Conservation (phyloP, 2,888 invertebrate genomes). For the Erebia aethiops region DNA sequence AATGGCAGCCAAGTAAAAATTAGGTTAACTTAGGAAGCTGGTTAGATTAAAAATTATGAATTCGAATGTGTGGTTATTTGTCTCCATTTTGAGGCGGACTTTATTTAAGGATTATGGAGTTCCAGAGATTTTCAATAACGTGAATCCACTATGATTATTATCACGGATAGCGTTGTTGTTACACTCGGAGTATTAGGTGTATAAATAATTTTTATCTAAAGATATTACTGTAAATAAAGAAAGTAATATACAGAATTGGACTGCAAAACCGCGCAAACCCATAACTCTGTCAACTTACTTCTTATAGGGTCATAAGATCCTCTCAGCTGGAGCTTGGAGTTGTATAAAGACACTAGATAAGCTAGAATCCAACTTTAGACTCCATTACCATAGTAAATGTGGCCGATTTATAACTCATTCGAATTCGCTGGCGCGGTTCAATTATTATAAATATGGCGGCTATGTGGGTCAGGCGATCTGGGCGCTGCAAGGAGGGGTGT, state of each 20-base stretch:
- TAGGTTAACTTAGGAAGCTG: too few relatives aligned
- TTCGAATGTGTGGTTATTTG: too few relatives aligned
- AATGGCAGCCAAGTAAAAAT: too few relatives aligned
- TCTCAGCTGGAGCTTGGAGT: not conserved
- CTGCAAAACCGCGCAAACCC: not conserved
- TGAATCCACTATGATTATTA: not conserved
- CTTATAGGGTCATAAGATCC: constrained; percentile 5
- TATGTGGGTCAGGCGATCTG: constrained; percentile 74
- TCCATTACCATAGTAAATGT: constrained; percentile 46
- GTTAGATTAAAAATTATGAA: too few relatives aligned
- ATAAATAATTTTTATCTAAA: not conserved
- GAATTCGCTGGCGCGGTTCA: constrained; percentile 63
- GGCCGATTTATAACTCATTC: constrained; percentile 51
- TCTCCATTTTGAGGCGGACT: too few relatives aligned
- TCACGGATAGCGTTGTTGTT: not conserved
- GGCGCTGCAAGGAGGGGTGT: constrained; percentile 45
- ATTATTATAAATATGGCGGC: constrained; percentile 81
- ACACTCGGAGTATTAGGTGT: not conserved
- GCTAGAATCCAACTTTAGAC: constrained; percentile 38
- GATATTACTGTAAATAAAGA: not conserved
- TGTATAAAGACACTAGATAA: constrained; percentile 37
- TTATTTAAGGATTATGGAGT: too few relatives aligned
- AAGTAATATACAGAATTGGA: not conserved
- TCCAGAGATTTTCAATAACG: not conserved
- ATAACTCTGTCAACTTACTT: constrained; percentile 14